Conservation (phyloP, 2,797 vertebrate species). For the Poeciliopsis paucimaculata region DNA sequence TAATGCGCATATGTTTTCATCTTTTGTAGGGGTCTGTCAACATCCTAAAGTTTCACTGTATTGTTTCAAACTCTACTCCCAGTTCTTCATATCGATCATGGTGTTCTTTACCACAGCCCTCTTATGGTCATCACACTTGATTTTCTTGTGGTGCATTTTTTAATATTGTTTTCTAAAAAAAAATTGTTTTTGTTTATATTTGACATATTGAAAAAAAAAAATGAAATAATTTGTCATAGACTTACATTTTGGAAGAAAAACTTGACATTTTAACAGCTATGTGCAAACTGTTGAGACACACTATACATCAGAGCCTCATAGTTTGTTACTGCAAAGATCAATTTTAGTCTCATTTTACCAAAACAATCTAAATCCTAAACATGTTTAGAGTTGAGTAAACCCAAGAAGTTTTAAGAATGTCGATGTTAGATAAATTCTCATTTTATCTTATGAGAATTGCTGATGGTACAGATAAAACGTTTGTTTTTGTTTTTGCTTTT, state of each 20-base stretch:
- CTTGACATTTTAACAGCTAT: not conserved
- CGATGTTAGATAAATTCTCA: not conserved
- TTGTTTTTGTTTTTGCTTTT: too few relatives aligned
- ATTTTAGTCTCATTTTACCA: not conserved
- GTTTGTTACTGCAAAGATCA: not conserved
- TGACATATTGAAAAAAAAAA: not conserved
- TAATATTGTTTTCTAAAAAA: not conserved
- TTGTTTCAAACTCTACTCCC: not conserved
- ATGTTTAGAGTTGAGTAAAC: not conserved
- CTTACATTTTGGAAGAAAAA: not conserved
- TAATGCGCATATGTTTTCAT: not conserved
- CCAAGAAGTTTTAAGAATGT: not conserved
- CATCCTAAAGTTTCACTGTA: not conserved
- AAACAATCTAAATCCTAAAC: not conserved
- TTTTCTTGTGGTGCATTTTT: not conserved
- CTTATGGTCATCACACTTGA: not conserved
- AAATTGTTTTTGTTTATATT: not conserved
- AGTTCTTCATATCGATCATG: not conserved
- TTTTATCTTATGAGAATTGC: not conserved
- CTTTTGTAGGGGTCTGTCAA: not conserved
- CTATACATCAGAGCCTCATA: not conserved
- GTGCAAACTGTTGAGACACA: not conserved
- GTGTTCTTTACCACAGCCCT: not conserved
- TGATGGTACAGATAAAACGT: not conserved
- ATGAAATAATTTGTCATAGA: not conserved